phyloP scores from a whole-genome alignment of 2,113 vertebrate genomes.

The Eurypyga helias region DNA sequence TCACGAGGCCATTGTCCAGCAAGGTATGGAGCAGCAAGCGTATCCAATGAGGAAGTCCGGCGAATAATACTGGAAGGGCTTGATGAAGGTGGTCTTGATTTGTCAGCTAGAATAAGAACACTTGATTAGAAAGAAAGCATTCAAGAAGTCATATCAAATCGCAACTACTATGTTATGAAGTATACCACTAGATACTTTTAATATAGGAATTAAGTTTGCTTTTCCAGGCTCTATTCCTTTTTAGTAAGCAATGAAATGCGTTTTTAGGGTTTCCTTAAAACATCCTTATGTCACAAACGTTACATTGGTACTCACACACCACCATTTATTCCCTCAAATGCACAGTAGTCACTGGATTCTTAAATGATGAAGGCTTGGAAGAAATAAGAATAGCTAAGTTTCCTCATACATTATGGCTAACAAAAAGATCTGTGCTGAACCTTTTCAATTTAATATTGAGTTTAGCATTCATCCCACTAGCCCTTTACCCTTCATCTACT shows the following conservation, averaged over 20 bases:
- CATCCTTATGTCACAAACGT: background rate
- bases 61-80: constrained; percentile 85
- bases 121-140: background rate
- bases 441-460: background rate
- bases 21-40: constrained; percentile 90
- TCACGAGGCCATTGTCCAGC: constrained; percentile 97
- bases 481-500: background rate
- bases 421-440: background rate
- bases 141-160: background rate
- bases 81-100: constrained; percentile 75
- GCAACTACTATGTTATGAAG: background rate
- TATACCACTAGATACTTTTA: background rate
- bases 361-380: background rate
- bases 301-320: background rate
- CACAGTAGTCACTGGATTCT: background rate
- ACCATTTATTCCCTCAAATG: background rate
- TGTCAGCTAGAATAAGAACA: constrained; percentile 71
- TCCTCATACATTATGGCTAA: background rate
- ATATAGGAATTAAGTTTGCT: background rate
- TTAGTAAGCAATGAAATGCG: background rate
- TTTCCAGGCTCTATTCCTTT: background rate
- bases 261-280: background rate
- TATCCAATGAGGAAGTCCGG: constrained; percentile 90
- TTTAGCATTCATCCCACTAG: background rate
- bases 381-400: background rate